Evolutionary conservation across 2,888 invertebrate species (phyloP).

Genomic region (Andrena haemorrhoa): DNA sequence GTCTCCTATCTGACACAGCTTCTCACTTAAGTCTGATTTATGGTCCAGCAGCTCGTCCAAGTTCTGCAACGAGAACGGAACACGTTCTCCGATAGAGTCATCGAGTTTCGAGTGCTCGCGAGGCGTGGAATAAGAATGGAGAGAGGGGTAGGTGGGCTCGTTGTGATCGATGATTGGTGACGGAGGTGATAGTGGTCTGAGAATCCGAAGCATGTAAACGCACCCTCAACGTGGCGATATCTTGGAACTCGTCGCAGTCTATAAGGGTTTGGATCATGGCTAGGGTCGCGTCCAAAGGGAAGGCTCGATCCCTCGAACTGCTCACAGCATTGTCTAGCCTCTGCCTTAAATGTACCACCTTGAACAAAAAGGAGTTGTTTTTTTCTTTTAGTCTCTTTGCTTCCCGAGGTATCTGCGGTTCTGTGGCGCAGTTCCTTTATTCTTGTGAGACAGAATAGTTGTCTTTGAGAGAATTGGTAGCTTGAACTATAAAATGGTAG

Average conservation of each 20-base stretch:
- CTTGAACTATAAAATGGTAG: too few species aligned
- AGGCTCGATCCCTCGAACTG: constrained; percentile 93
- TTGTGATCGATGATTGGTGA: constrained; percentile 4
- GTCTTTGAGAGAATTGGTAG: too few species aligned
- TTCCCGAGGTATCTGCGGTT: neutral
- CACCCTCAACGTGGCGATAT: constrained; percentile 93
- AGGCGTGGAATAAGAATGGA: neutral
- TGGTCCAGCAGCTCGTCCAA: constrained; percentile 96
- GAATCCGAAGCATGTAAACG: constrained; percentile 43
- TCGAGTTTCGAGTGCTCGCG: constrained; percentile 81
- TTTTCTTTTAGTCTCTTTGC: neutral
- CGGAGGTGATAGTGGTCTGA: neutral
- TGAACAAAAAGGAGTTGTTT: constrained; percentile 53
- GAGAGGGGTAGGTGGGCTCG: too few species aligned
- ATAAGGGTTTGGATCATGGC: constrained; percentile 96
- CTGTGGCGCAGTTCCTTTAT: neutral
- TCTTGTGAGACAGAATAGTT: neutral
- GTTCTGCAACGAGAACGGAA: constrained; percentile 87
- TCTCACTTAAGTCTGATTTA: constrained; percentile 96
- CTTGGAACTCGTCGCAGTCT: constrained; percentile 98
- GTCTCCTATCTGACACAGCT: constrained; percentile 97
- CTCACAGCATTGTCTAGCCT: constrained; percentile 95
- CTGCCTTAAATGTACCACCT: constrained; percentile 94
- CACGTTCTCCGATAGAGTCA: neutral
- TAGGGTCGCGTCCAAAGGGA: constrained; percentile 93